Conservation (phyloP, 2,888 invertebrate genomes). For the Lasioglossum leucozonium region DNA sequence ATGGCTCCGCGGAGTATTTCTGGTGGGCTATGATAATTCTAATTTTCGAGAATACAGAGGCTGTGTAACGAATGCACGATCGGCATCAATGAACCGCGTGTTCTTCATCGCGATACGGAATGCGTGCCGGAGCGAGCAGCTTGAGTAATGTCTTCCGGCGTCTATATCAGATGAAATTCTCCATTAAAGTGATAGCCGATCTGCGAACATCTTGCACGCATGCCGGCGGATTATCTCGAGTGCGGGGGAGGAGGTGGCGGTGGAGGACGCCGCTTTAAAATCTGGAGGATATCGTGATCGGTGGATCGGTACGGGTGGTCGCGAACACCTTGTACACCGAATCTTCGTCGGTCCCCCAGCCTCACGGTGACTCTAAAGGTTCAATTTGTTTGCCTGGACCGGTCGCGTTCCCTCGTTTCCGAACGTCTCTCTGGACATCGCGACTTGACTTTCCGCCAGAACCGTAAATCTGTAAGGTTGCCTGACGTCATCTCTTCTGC, state of each 20-base stretch:
- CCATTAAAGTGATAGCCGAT: slow-evolving; percentile 23
- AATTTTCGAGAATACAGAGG: not conserved
- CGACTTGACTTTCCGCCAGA: slow-evolving; percentile 42
- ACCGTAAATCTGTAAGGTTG: slow-evolving; percentile 23
- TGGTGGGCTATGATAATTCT: not conserved
- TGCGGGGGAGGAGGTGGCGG: not conserved
- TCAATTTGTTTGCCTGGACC: not conserved
- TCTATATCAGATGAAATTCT: slow-evolving; percentile 29
- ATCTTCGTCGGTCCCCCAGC: not conserved
- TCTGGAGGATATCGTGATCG: not conserved
- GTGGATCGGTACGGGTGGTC: not conserved
- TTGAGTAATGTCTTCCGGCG: slow-evolving; percentile 49
- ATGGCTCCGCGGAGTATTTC: not conserved
- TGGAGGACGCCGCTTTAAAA: not conserved
- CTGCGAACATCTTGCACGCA: slow-evolving; percentile 17
- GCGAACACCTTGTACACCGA: not conserved
- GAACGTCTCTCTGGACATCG: not conserved
- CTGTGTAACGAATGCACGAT: slow-evolving; percentile 7
- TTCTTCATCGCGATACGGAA: slow-evolving; percentile 13
- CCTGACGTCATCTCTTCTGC: slow-evolving; percentile 23
- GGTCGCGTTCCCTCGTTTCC: not conserved
- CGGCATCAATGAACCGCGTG: slow-evolving; percentile 4
- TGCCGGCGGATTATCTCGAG: slow-evolving; percentile 17
- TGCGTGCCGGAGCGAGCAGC: slow-evolving; percentile 17
- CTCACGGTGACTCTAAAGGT: not conserved